Percentiles rank a stretch among this genome's conserved stretches.
Evolutionary conservation across 2,888 invertebrate genomes (phyloP).

Genomic region (Helobdella robusta): DNA sequence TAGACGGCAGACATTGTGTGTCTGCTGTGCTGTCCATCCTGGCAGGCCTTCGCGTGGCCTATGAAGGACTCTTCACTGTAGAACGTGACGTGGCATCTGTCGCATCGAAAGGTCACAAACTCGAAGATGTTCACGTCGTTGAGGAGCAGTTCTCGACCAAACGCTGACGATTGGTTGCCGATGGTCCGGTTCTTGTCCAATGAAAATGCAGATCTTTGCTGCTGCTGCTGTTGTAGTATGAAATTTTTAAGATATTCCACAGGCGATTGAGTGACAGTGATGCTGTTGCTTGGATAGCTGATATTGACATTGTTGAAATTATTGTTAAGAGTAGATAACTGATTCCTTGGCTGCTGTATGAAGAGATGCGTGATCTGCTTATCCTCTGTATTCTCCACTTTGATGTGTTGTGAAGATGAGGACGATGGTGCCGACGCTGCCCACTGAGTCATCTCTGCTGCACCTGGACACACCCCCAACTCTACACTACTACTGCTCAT

Average conservation of each 20-base stretch:
- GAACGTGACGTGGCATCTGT: conserved; percentile 19
- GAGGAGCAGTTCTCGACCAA: conserved; percentile 18
- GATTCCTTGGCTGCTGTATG: not conserved
- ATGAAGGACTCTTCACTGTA: conserved; percentile 12
- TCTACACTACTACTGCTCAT: no score
- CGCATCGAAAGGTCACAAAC: conserved; percentile 17
- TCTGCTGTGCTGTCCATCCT: conserved; percentile 10
- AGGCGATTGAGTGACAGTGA: not conserved
- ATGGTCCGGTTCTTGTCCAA: no score
- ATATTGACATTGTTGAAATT: not conserved
- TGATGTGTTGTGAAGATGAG: no score
- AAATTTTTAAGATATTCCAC: not conserved
- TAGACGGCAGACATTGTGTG: not conserved
- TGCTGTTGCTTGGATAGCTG: not conserved
- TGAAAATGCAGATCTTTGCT: no score
- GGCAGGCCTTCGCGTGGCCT: conserved; percentile 20
- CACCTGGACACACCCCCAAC: no score
- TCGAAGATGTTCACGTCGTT: conserved; percentile 19
- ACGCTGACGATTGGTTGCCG: conserved; percentile 3
- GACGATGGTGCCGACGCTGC: no score
- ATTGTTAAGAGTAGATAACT: no score
- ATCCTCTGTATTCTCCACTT: no score
- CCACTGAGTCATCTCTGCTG: no score
- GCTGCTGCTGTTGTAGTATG: not conserved
- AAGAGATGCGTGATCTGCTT: no score